Evolutionary conservation across 1,140 invertebrate genomes (phyloP), one percentile per base, ranked within the genome.

Genomic region (Prorops nasuta): DNA sequence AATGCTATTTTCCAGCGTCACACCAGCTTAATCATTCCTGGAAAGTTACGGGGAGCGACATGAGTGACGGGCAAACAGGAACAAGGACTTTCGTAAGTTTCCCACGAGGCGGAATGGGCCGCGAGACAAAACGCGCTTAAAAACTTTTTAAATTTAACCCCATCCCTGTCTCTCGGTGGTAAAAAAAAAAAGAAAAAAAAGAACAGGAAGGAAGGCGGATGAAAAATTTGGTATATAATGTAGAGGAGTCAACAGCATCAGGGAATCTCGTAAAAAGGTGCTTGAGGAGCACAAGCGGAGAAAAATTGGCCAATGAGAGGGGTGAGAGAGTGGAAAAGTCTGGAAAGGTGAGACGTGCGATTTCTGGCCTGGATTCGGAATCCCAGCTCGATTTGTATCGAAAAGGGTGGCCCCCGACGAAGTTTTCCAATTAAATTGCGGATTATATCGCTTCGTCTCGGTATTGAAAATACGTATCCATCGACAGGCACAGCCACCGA

Each of bases 111-210:
- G 44, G 43, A 56, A 54, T 46, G 44, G 58, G 54, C 37, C 59
- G 46, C 48, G 54, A 52, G 56, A 59, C 63, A 62, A 56, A 54
- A 54, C 48, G 55, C 63, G 66, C 65, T 72, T 74, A 70, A 72
- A 72, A 77, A 77, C 72, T 76, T 76, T 76, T 73, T 53, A 73
- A 76, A 76, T 76, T 75, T 73, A 73, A 74, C 66, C 69, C 72
- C 68, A 74, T 72, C 56, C 49, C 43, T 46, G 50, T 39, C 49
- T 37, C 40, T 16, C 14, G 15, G 44, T 45, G 37, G 41, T 44
- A 48, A 41, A 51, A 52, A 63, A 61, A 40, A 49, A 51, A 51
- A 46, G 15, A 44, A 50, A 43, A 61, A 67, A 10, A 10, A 28
- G 10, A 6, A 28, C 24, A n/a, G n/a, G n/a, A n/a, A n/a, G n/a